Base-by-base conservation (phyloP, 1,140 invertebrate genomes). In the Charaxes varanes region DNA sequence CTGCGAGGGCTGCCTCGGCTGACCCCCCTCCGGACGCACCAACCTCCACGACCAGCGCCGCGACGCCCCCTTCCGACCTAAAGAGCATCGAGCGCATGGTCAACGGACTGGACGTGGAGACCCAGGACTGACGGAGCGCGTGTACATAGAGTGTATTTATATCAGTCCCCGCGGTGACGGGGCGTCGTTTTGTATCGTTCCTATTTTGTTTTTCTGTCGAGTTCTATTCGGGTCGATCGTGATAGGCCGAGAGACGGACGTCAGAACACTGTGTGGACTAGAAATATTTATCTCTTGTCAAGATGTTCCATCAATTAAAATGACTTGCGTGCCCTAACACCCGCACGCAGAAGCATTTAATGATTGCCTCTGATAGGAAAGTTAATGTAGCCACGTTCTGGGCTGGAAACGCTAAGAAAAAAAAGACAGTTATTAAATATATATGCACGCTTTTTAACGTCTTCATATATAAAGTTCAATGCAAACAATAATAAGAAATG, bases 61-160 rank as follows among this genome's bases (percentile, higher is more conserved):
- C 59, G 16, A 67, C 69, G 4, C 85, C 65, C 68, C 49, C 86
- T 38, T 89, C 89, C 59, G 95, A 97, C 81, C 87, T 98, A 40
- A 97, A 97, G 82, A 96, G 91, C 78, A 98, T 98, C 81, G 95
- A 98, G 81, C 96, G 96, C 70, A 97, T 97, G 95, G 94, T 97
- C 45, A 97, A 97, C 80, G 95, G 95, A 0, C 84, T 97, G 14
- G 94, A 97, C 72, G 90, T 92, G 27, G 91, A 93, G 70, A 72
- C 74, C 16, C 71, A 76, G 78, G 78, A 82, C 69, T 82, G 78
- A 82, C 68, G 50, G 53, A 56, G 46, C 47, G 19, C 19, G 41
- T 82, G 78, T 82, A 82, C 46, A 82, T 82, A 82, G 61, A 65
- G 65, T 79, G 70, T 77, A 71, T 79, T 78, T 82, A 77, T 73